Base-by-base conservation (phyloP, 1,140 invertebrate genomes). In the Delia radicum region DNA sequence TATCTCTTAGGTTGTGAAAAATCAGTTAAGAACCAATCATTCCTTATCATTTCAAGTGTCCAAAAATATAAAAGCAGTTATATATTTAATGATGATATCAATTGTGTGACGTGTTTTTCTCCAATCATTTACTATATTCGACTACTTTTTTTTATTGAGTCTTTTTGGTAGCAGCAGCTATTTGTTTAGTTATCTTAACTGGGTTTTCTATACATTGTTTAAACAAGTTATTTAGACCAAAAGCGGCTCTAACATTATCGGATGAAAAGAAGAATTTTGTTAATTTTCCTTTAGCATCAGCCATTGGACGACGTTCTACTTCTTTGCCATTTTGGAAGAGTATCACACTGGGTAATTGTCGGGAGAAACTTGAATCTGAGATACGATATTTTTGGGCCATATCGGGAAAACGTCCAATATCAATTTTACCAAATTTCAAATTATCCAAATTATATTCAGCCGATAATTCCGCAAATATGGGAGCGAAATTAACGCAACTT, bases 381-480 rank as follows among this genome's bases (percentile, higher is more conserved):
- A 99, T 91, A 74, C 92, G 90, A 87, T 92, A 96, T 84, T 95
- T 95, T 55, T 90, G 88, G 0, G 92, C 97, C 75, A 95, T 92
- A 78, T 97, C 95, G 0, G 96, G 95, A 87, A 94, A 96, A 81
- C 95, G 91, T 31, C 96, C 95, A 65, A 98, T 90, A 88, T 99
- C 98, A 46, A 99, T 90, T 90, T 99, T 99, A 0, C 96, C 98
- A 89, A 99, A 99, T 84, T 93, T 94, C 0, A 99, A 88, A 87
- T 98, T 97, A 2, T 96, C 92, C 74, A 98, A 88, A 74, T 89
- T 87, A 83, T 91, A 98, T 87, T 94, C 92, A 3, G 91, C 91
- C 3, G 95, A 97, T 1, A 98, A 86, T 84, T 96, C 91, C 0
- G 95, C 90, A 87, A 97, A 99, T 26, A 96, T 89, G 1, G 96